Percentiles rank a stretch among this genome's conserved stretches.
phyloP scores from a whole-genome alignment of 2,888 invertebrate species.

The Agrotis exclamationis region DNA sequence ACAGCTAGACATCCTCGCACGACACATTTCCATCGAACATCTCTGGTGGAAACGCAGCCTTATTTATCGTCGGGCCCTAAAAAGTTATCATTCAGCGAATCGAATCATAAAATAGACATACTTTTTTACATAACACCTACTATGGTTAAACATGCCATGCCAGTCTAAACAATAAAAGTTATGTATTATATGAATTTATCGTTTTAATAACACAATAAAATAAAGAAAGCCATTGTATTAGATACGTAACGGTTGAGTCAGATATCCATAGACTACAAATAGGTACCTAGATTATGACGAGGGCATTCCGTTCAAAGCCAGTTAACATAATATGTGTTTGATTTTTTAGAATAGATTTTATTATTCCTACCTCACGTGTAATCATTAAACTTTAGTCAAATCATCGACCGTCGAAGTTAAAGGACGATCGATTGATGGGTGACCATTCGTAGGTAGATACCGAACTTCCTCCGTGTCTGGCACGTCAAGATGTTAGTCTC shows the following conservation, averaged over 20 bases:
- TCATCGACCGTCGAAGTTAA: too few species aligned
- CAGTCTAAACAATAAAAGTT: constrained; percentile 23
- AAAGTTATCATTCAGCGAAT: neutral
- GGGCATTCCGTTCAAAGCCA: constrained; percentile 49
- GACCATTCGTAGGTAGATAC: too few species aligned
- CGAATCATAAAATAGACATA: neutral
- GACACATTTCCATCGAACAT: too few species aligned
- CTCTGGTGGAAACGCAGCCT: too few species aligned
- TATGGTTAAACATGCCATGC: neutral
- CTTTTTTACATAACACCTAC: neutral
- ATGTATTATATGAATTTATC: constrained; percentile 30
- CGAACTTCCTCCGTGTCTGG: too few species aligned
- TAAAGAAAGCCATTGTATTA: constrained; percentile 60
- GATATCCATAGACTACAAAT: neutral
- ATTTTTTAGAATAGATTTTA: neutral
- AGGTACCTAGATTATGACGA: constrained; percentile 14
- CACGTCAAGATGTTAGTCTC: too few species aligned
- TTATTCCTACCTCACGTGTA: neutral
- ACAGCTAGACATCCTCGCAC: too few species aligned
- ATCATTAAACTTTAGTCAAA: too few species aligned
- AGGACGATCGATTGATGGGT: too few species aligned
- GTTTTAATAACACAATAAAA: constrained; percentile 7
- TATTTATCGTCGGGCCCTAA: too few species aligned
- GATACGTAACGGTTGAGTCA: constrained; percentile 46
- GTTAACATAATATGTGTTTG: constrained; percentile 11